Evolutionary conservation across 2,888 invertebrate species (phyloP), one percentile per base, ranked within the genome.

Genomic region (Polia nebulosa): DNA sequence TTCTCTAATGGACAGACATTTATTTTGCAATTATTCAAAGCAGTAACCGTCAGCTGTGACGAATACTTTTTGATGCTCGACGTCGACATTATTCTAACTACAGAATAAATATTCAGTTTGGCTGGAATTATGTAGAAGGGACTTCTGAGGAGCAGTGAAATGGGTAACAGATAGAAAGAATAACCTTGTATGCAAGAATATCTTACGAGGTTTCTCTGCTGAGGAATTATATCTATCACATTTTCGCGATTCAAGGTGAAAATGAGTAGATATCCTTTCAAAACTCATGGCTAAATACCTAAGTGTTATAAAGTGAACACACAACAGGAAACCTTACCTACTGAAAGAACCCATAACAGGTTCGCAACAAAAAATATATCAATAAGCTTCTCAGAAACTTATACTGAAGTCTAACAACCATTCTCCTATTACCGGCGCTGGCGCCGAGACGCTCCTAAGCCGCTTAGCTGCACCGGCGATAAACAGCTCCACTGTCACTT

Each of bases 11-110:
- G 53, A 49, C 52, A 45, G 57, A 61, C 60, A 71, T 76, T 77
- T 76, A 80, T 77, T 77, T 80, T 51, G 53, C 53, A 77, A 71
- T 77, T 80, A 77, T 80, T 76, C 77, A 80, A 80, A 80, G 52
- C 77, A 59, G 71, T 44, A 64, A 49, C 71, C 72, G 72, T 57
- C 81, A 80, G 81, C 81, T 77, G 77, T 70, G 60, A 70, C 72
- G 60, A 80, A 76, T 52, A 58, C 57, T 80, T 80, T 77, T 76
- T 77, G 77, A 64, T 61, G 62, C 52, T 76, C 59, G 27, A 51
- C 72, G 57, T 70, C 57, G 44, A 70, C 71, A 63, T 76, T 76
- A 76, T 76, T 76, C 80, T 80, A 76, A 59, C 58, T 62, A 62
- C 58, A 69, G 45, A 70, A 76, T 80, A 75, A 75, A 75, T 76